Base-by-base conservation (phyloP, 2,113 vertebrate genomes). In the Pelusios castaneus region DNA sequence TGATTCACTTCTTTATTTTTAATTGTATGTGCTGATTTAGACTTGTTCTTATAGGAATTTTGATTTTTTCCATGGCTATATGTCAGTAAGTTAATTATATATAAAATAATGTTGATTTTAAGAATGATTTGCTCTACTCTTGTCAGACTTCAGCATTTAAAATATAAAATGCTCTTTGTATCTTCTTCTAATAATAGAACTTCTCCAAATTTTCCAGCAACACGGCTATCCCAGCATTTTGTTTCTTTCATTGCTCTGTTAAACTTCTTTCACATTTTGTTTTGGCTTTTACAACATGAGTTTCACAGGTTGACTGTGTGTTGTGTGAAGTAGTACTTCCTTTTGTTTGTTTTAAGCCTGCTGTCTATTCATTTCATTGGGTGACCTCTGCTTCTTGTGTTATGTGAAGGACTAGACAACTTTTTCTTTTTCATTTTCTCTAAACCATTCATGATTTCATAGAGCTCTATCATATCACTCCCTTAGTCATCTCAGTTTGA, bases 161-260 rank as follows among this genome's bases (percentile, higher is more conserved):
- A 60, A 47, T 47, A 47, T 8, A 47, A 10, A 60, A 14, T 29
- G 27, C 4, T 29, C 0, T 84, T 41, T 89, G 41, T 86, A 54
- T 55, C 67, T 90, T 95, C 38, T 92, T 89, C 49, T 84, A 54
- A 58, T 93, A 93, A 96, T 82, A 90, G 93, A 95, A 67, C 41
- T 0, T 41, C 58, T 95, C 41, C 82, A 88, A 83, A 89, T 43
- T 95, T 95, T 90, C 75, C 82, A 56, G 38, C 47, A 89, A 38
- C 0, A 41, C 0, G 0, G 31, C 29, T 70, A 52, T 63, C 43
- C 13, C 12, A 12, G 7, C 41, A 90, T 41, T 93, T 93, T 77
- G 77, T 73, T 92, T 88, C 84, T 96, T 95, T 27, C 87, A 38
- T 75, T 85, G 31, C 80, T 92, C 38, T 82, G 47, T 27, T 94